These are phyloP conservation scores for Oceanodroma tethys DNA, from an alignment of 2,113 vertebrate genomes.

Conservation along the genomic window DNA sequence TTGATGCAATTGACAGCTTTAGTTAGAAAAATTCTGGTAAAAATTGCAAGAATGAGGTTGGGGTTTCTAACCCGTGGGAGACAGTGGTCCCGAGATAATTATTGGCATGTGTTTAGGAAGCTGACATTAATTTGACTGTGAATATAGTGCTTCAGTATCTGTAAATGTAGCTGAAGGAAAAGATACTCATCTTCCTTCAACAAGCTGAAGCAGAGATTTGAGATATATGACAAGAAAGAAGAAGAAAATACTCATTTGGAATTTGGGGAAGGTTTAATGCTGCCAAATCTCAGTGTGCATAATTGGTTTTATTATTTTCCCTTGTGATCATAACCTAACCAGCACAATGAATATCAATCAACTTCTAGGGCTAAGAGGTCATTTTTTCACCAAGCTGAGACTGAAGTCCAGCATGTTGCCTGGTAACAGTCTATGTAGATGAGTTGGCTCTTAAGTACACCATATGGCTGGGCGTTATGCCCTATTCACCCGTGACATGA, in stretches of 20 bases:
- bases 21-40: conserved; percentile 13
- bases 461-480: background rate
- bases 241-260: background rate
- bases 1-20: conserved; percentile 21
- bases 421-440: conserved; percentile 3
- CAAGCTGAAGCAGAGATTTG: background rate
- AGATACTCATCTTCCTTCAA: background rate
- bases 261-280: background rate
- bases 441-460: background rate
- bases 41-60: background rate
- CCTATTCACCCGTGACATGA: background rate
- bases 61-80: conserved; percentile 27
- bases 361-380: background rate
- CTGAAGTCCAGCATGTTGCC: conserved; percentile 5
- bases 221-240: background rate
- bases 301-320: background rate
- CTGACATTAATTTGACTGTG: conserved; percentile 47
- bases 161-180: background rate
- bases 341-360: background rate
- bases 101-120: conserved; percentile 1
- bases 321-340: background rate
- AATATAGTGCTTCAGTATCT: conserved; percentile 21
- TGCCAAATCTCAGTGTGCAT: background rate
- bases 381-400: background rate
- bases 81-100: conserved; percentile 44